Base-by-base conservation (phyloP, 2,797 vertebrate genomes). In the Cephalopachus bancanus region DNA sequence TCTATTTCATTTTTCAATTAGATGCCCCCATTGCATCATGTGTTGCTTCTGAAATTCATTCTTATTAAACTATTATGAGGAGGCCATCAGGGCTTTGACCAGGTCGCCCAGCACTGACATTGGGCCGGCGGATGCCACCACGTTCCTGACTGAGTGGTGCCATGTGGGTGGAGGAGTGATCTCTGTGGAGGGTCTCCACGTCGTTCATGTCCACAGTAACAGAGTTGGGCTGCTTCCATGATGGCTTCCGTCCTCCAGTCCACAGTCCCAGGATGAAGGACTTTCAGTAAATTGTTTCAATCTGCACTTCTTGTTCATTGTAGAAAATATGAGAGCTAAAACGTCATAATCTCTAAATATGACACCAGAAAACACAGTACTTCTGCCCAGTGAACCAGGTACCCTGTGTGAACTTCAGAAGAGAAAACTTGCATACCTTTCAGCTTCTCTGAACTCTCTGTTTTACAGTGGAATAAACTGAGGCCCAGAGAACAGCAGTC, bases 81-180 rank as follows among this genome's bases (percentile, higher is more conserved):
- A 5, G 12, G 30, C 19, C 24, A 11, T 24, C 17, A 5, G 9
- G 26, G 8, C 37, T 81, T 37, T 33, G 44, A 44, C 37, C 3
- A 17, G 26, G n/a, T 30, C 75, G 12, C 44, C 17, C 1, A 67
- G 60, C 57, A 17, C 3, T 57, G 19, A 71, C 22, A 37, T 10
- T 65, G 44, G 24, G 6, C 53, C 28, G 1, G 10, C 11, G 1
- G 16, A 12, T 72, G 49, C 28, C 9, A 57, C 24, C 14, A 64
- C 20, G 0, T 24, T 15, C 3, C 0, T 1, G 24, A 2, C 6
- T 17, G n/a, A 14, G 64, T 20, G 69, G 37, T 6, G 8, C 53
- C 33, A 2, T 10, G 2, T 7, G 19, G 9, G 14, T 51, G 64
- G 19, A 51, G 60, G 24, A 49, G 60, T 28, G 49, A 16, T 55